Evolutionary conservation across 2,113 vertebrate genomes (phyloP).

Genomic region (Pontoporia blainvillei): DNA sequence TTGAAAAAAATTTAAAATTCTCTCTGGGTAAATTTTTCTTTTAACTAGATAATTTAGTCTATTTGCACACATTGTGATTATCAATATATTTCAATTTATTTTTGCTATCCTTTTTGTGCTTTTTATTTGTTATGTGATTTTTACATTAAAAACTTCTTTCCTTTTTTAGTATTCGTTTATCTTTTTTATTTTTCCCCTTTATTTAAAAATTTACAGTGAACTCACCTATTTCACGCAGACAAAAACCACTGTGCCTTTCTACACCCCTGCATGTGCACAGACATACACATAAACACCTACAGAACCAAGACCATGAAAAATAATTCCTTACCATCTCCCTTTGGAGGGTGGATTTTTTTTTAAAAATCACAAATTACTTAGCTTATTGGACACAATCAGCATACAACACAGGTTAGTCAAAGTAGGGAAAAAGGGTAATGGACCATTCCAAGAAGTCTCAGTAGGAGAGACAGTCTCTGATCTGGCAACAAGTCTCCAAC

Average conservation of each 20-base stretch:
- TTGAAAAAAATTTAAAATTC: not conserved
- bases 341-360: not conserved
- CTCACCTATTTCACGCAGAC: not conserved
- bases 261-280: not conserved
- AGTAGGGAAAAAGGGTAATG: not conserved
- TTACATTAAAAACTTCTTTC: not conserved
- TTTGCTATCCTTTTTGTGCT: not conserved
- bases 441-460: not conserved
- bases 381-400: not conserved
- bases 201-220: not conserved
- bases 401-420: not conserved
- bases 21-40: not conserved
- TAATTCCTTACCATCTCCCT: not conserved
- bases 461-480: not conserved
- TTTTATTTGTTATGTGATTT: not conserved
- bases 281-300: not conserved
- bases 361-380: not conserved
- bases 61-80: not conserved
- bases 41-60: not conserved
- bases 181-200: not conserved
- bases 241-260: not conserved
- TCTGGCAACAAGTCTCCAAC: not conserved
- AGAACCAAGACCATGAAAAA: not conserved
- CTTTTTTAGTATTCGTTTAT: not conserved
- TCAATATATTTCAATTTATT: not conserved